Conservation (phyloP, 2,113 vertebrate species). For the Alethe diademata region DNA sequence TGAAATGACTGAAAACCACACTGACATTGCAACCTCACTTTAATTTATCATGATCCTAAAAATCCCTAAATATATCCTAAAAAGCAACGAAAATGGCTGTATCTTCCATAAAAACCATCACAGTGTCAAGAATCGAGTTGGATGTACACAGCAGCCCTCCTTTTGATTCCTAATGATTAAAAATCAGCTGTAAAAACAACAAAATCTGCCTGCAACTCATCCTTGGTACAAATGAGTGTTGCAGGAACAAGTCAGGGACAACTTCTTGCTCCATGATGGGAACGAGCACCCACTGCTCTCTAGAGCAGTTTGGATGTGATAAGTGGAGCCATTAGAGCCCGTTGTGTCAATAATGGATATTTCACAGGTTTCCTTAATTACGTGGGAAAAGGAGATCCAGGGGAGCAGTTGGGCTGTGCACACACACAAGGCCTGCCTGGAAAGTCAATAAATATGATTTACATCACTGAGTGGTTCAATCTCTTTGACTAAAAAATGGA, state of each 20-base stretch:
- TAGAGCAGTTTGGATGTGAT: not conserved
- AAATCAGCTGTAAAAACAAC: not conserved
- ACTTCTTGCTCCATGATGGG: not conserved
- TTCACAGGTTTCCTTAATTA: constrained; percentile 2
- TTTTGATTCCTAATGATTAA: not conserved
- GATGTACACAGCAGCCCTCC: not conserved
- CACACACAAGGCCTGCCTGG: not conserved
- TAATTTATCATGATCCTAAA: not conserved
- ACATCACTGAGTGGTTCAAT: not conserved
- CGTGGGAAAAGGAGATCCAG: not conserved
- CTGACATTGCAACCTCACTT: not conserved
- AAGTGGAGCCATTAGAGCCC: not conserved
- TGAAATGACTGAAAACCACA: not conserved
- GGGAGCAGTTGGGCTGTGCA: not conserved
- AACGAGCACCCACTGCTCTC: not conserved
- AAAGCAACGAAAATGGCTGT: not conserved
- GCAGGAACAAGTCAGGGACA: not conserved
- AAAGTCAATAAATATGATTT: constrained; percentile 24
- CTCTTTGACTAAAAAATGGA: not conserved
- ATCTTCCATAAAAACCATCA: not conserved
- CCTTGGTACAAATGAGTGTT: not conserved
- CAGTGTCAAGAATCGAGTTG: not conserved
- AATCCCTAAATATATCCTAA: not conserved
- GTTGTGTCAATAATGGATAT: not conserved
- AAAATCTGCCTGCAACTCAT: not conserved